A percentile compares a stretch with the other conserved stretches of the same genome.
Conservation (phyloP, 37 sponge, comb jelly and placozoan species). For the Halisarca cf. caerulea region DNA sequence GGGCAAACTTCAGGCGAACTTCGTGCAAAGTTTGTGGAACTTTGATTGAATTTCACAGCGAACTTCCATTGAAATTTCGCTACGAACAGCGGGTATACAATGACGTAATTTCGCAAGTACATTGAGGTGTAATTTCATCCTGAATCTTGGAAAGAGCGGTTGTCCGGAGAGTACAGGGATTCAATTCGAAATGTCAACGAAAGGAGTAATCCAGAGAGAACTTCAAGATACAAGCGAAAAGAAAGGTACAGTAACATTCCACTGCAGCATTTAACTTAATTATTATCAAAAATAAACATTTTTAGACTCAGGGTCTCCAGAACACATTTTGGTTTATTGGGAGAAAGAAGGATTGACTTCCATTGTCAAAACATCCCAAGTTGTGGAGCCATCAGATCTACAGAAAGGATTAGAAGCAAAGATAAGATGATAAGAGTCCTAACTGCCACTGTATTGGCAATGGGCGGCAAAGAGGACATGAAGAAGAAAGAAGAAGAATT, state of each 20-base stretch:
- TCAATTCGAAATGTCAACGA: too few species aligned
- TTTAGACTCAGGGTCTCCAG: background rate
- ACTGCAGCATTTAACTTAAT: background rate
- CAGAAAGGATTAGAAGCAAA: background rate
- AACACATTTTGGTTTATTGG: slow-evolving; percentile 12
- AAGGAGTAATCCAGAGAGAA: too few species aligned
- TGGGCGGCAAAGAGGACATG: background rate
- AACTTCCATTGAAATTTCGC: too few species aligned
- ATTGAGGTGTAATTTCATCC: too few species aligned
- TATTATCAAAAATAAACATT: background rate
- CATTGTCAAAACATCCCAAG: slow-evolving; percentile 1
- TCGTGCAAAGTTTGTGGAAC: background rate
- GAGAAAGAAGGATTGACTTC: slow-evolving; percentile 25
- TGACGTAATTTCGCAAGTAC: too few species aligned
- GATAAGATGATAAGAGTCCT: slow-evolving; percentile 2
- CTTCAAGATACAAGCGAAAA: too few species aligned
- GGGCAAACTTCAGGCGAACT: background rate
- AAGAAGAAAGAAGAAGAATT: slow-evolving; percentile 10
- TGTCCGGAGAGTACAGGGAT: too few species aligned
- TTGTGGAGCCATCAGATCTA: background rate
- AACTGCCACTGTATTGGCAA: background rate
- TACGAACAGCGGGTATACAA: too few species aligned
- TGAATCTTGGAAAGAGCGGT: too few species aligned
- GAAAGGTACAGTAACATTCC: background rate
- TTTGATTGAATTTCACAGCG: background rate